phyloP scores from a whole-genome alignment of 2,888 invertebrate species.

The Apoderus coryli region DNA sequence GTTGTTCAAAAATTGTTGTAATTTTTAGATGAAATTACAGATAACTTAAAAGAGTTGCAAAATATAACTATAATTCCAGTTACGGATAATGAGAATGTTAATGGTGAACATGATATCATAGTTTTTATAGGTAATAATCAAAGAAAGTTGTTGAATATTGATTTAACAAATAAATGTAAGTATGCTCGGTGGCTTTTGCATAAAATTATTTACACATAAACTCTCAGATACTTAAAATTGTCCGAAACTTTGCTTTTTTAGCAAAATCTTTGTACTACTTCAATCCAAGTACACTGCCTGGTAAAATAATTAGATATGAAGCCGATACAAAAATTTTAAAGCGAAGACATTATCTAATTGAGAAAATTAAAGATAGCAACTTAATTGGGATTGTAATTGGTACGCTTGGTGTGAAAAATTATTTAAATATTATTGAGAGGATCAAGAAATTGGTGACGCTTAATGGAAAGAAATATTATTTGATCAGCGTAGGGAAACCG shows the following conservation, averaged over 20 bases:
- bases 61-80: too few species aligned
- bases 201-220: constrained; percentile 1
- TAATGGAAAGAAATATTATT: constrained; percentile 76
- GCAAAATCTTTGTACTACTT: constrained; percentile 43
- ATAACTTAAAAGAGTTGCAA: too few species aligned
- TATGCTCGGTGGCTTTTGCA: constrained; percentile 6
- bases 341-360: constrained; percentile 69
- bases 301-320: constrained; percentile 27
- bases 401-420: constrained; percentile 72
- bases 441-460: constrained; percentile 56
- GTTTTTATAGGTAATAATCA: constrained; percentile 40
- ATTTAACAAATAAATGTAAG: constrained; percentile 23
- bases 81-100: too few species aligned
- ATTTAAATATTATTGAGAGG: constrained; percentile 56
- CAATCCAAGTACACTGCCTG: constrained; percentile 32
- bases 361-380: constrained; percentile 81
- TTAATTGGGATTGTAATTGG: constrained; percentile 83
- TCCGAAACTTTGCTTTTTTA: constrained; percentile 28
- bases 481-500: constrained; percentile 86
- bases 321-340: constrained; percentile 50
- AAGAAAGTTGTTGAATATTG: constrained; percentile 37
- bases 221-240: constrained; percentile 1
- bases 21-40: too few species aligned
- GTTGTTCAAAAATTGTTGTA: too few species aligned
- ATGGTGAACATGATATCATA: constrained; percentile 32